Base-by-base conservation (phyloP, 1,140 invertebrate genomes). In the Anoplolepis gracilipes region DNA sequence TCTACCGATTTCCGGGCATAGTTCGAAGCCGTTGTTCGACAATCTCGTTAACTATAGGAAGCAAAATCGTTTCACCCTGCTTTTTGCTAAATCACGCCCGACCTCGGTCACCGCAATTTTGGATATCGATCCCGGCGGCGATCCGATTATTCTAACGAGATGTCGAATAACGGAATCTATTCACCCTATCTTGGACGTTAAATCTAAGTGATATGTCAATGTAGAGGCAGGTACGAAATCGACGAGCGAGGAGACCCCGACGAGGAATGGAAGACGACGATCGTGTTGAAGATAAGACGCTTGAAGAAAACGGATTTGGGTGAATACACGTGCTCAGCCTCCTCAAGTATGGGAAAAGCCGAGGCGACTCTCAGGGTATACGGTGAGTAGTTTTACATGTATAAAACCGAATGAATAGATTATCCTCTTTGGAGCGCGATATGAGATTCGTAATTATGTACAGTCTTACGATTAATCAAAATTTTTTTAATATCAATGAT, bases 321-420 rank as follows among this genome's bases (percentile, higher is more conserved):
- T 1, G 96, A 96, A 22, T 98, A 97, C 94, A 96, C 96, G 55
- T 98, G 97, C 92, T 96, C 97, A 4, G 96, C 97, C 2, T 96
- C 96, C 16, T 98, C 97, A 87, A 96, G 96, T 8, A 95, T 97
- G 90, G 97, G 97, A 1, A 96, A 95, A 90, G 96, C 97, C 16
- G 96, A 97, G 84, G 96, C 96, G 36, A 96, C 95, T 19, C 95
- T 97, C 88, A 93, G 96, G 79, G 93, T 98, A 55, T 97, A 97
- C 93, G 96, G 97, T 97, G 95, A 96, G 95, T 84, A 78, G 22
- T 25, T 22, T 46, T 28, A 16, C 69, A 67, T 13, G n/a, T 69
- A 57, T 28, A 70, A 55, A 7, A 10, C 16, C 22, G 53, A 16
- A 69, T 77, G 57, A 76, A 69, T 67, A 75, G 11, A 42, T 78